Evolutionary conservation across 2,888 invertebrate species (phyloP).

Genomic region (Thymelicus acteon): DNA sequence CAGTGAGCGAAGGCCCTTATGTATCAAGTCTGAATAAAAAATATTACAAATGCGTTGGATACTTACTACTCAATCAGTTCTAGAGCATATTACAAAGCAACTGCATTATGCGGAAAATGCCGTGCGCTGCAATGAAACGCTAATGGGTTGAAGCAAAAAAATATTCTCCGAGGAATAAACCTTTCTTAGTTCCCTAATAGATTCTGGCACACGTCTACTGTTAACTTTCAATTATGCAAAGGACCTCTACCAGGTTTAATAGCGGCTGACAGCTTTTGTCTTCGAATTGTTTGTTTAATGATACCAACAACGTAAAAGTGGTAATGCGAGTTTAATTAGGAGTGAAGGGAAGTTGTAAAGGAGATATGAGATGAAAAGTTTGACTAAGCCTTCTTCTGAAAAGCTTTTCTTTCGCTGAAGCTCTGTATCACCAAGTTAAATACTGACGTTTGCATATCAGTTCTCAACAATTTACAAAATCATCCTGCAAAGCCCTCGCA

Average conservation of each 20-base stretch:
- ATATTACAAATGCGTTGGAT: too few species aligned
- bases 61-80: too few species aligned
- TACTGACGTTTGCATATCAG: too few species aligned
- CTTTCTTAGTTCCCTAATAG: slow-evolving; percentile 6
- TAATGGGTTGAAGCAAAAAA: not conserved
- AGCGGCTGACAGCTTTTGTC: slow-evolving; percentile 11
- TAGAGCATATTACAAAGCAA: too few species aligned
- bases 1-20: too few species aligned
- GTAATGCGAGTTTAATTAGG: slow-evolving; percentile 23
- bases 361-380: not conserved
- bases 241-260: not conserved
- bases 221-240: slow-evolving; percentile 31
- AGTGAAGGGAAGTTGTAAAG: slow-evolving; percentile 6
- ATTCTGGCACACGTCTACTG: slow-evolving; percentile 14
- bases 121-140: not conserved
- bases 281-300: slow-evolving; percentile 17
- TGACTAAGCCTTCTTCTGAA: too few species aligned
- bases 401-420: too few species aligned
- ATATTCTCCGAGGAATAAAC: slow-evolving; percentile 2
- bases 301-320: slow-evolving; percentile 4
- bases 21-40: too few species aligned
- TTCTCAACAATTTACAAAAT: too few species aligned
- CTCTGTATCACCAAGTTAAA: too few species aligned
- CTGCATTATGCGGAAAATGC: too few species aligned
- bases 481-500: too few species aligned